A percentile compares a stretch with the other conserved stretches of the same genome.
phyloP scores from a whole-genome alignment of 2,797 vertebrate species.

The Sternotherus odoratus region DNA sequence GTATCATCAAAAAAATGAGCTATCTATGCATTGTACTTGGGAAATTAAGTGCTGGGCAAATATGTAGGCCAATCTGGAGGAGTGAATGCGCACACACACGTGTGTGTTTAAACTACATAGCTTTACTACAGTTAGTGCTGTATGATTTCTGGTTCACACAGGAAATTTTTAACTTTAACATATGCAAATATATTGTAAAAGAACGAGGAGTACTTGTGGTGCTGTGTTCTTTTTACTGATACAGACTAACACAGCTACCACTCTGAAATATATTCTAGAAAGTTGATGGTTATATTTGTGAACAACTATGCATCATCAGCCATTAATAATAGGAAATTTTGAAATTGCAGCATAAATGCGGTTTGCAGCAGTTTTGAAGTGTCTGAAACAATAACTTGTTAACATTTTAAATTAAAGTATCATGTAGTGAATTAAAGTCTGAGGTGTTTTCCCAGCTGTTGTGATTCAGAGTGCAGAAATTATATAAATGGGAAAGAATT shows the following conservation, averaged over 20 bases:
- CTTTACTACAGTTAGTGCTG: not conserved
- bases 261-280: not conserved
- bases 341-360: not conserved
- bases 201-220: too few relatives aligned
- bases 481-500: not conserved
- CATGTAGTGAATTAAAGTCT: not conserved
- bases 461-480: not conserved
- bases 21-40: not conserved
- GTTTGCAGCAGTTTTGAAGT: not conserved
- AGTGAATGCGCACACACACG: not conserved
- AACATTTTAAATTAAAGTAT: not conserved
- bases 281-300: not conserved
- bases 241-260: too few relatives aligned
- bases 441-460: not conserved
- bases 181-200: not conserved
- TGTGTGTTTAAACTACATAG: not conserved
- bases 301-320: not conserved
- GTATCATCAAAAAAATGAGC: conserved; percentile 6
- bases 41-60: not conserved
- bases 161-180: not conserved
- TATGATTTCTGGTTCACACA: not conserved
- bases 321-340: not conserved
- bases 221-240: too few relatives aligned
- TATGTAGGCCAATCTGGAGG: not conserved
- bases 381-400: not conserved